Percentiles rank a stretch among this genome's conserved stretches.
These are phyloP conservation scores for Agrotis puta DNA, from an alignment of 2,888 invertebrate genomes.

Conservation along the genomic window DNA sequence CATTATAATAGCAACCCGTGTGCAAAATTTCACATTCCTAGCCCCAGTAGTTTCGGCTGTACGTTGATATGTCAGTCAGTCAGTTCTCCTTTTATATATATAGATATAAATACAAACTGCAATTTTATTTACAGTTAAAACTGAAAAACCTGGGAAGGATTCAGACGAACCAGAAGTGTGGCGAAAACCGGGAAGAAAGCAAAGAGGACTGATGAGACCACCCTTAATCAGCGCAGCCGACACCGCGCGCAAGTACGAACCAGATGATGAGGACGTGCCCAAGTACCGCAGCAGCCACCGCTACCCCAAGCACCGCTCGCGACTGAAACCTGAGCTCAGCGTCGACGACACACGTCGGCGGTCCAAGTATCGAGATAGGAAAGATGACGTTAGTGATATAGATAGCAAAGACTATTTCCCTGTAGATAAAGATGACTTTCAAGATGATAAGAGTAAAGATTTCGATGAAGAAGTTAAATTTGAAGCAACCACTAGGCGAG, in stretches of 20 bases:
- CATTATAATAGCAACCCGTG: no score
- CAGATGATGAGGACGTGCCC: constrained; percentile 61
- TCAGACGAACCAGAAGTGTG: constrained; percentile 68
- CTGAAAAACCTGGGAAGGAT: constrained; percentile 66
- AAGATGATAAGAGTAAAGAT: constrained; percentile 65
- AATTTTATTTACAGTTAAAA: constrained; percentile 69
- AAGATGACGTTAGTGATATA: constrained; percentile 66
- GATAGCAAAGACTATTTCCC: constrained; percentile 65
- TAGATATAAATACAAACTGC: no score
- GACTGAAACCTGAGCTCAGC: constrained; percentile 63
- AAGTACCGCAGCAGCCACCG: constrained; percentile 63
- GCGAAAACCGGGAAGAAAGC: constrained; percentile 70
- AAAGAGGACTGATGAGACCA: constrained; percentile 58
- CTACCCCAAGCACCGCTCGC: constrained; percentile 65
- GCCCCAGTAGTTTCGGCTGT: no score
- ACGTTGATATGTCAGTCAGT: no score
- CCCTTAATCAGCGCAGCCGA: constrained; percentile 54
- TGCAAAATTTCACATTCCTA: no score
- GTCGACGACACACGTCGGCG: constrained; percentile 57
- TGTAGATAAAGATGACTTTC: constrained; percentile 66
- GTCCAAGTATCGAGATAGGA: constrained; percentile 61
- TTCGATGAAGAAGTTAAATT: constrained; percentile 66
- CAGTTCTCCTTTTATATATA: no score
- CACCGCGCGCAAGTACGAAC: constrained; percentile 56
- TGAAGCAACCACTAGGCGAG: constrained; percentile 69